Base-by-base conservation (phyloP, 2,113 vertebrate species). In the Potamarius usumacintae region DNA sequence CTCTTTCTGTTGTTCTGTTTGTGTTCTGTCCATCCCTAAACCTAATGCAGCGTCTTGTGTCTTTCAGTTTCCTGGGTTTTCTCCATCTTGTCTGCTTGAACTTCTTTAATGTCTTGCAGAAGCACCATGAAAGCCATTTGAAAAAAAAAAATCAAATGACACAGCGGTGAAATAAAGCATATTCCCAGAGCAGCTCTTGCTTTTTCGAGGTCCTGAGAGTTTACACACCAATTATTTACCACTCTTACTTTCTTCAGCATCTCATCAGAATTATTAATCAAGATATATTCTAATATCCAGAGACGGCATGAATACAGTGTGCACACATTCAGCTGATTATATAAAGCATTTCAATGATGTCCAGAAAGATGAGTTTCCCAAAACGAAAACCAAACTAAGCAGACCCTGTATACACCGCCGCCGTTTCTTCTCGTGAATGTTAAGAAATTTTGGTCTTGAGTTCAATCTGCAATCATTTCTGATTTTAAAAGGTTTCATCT, bases 341-440 rank as follows among this genome's bases (percentile, higher is more conserved):
- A 42, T 42, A 42, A 42, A 42, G 34, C 76, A n/a, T 86, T 89
- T 62, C 30, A 69, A 53, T 7, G 14, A 34, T 80, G 62, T 55
- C 14, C 74, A 34, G 72, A 80, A 69, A 60, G 81, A 86, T 22
- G n/a, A 86, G 62, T 53, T 82, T 88, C 86, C 91, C 91, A 87
- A 90, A 52, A 55, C 89, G 69, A 52, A 93, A 94, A 94, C 94
- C 94, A 94, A 95, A 95, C 93, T 90, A 17, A 80, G 86, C 52
- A 77, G 78, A 90, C 72, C 86, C 85, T 79, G 3, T 85, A 65
- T 82, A 17, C 15, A n/a, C 88, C 87, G 83, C 89, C 89, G 27
- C 89, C 89, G 92, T 91, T 89, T 93, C 91, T 89, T 93, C 91
- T 89, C 82, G 82, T 72, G 57, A 82, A 82, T 86, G 85, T 50